Conservation (phyloP, 2,888 invertebrate genomes). For the Rugalucina vietnamica region DNA sequence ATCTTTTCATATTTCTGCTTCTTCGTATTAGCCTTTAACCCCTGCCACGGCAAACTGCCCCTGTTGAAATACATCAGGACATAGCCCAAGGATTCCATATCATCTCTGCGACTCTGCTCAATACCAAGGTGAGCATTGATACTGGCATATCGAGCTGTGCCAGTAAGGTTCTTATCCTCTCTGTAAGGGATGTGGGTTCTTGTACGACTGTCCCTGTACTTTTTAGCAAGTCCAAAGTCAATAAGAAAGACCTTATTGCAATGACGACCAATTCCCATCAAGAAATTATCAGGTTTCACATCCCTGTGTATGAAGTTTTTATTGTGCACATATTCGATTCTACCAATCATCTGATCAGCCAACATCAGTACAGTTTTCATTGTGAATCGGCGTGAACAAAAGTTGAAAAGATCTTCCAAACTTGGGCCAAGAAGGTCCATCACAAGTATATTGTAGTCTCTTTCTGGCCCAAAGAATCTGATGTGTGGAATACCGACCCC, state of each 20-base stretch:
- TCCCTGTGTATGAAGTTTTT: slow-evolving; percentile 99
- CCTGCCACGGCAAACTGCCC: slow-evolving; percentile 98
- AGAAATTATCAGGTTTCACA: slow-evolving; percentile 86
- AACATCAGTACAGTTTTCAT: slow-evolving; percentile 99
- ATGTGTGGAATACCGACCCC: slow-evolving; percentile 84
- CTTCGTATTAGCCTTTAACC: slow-evolving; percentile 97
- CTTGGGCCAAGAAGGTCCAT: slow-evolving; percentile 95
- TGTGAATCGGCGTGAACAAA: slow-evolving; percentile 99
- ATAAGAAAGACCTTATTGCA: slow-evolving; percentile 92
- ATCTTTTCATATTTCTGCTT: slow-evolving; percentile 99
- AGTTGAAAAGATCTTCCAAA: slow-evolving; percentile 92
- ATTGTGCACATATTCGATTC: slow-evolving; percentile 99
- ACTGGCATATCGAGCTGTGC: slow-evolving; percentile 93
- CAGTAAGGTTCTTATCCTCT: slow-evolving; percentile 84
- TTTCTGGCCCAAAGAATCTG: slow-evolving; percentile 89
- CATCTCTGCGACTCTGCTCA: slow-evolving; percentile 99
- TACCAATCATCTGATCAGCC: slow-evolving; percentile 91
- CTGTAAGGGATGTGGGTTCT: slow-evolving; percentile 96
- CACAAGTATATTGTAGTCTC: slow-evolving; percentile 98
- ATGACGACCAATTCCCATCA: slow-evolving; percentile 85
- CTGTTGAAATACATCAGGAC: slow-evolving; percentile 99
- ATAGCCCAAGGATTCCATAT: slow-evolving; percentile 99
- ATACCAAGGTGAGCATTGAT: slow-evolving; percentile 99
- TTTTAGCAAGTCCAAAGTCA: slow-evolving; percentile 99
- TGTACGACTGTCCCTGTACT: slow-evolving; percentile 97